These are phyloP conservation scores for Octodonta nipae DNA, from an alignment of 2,888 invertebrate species.

Conservation along the genomic window DNA sequence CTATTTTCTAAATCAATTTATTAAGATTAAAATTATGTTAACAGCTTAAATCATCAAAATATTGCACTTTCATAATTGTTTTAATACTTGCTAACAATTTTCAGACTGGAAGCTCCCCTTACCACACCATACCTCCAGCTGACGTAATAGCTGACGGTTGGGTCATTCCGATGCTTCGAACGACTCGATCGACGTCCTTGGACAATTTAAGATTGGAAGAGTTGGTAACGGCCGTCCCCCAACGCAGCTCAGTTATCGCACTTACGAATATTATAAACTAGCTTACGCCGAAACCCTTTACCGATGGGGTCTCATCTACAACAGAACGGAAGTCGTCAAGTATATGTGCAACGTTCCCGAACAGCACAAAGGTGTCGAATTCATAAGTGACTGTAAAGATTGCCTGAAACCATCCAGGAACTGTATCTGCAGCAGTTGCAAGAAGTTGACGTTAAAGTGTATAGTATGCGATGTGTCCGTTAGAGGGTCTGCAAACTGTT, in stretches of 20 bases:
- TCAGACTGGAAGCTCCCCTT: constrained; percentile 70
- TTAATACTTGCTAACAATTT: too few species aligned
- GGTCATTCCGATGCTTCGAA: constrained; percentile 52
- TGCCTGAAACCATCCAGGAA: constrained; percentile 55
- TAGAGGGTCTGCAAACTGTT: constrained; percentile 71
- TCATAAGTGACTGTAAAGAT: constrained; percentile 56
- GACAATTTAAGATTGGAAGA: constrained; percentile 50
- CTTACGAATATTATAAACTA: constrained; percentile 75
- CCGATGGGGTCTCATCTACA: constrained; percentile 34
- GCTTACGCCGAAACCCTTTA: constrained; percentile 82
- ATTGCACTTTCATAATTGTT: too few species aligned
- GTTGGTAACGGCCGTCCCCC: constrained; percentile 19
- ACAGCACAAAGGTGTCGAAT: constrained; percentile 47
- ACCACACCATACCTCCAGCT: constrained; percentile 70
- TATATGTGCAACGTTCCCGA: constrained; percentile 33
- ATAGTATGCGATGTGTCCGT: constrained; percentile 76
- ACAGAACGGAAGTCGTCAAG: constrained; percentile 49
- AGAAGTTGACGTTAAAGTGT: constrained; percentile 64
- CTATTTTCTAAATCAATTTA: too few species aligned
- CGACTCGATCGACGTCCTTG: constrained; percentile 67
- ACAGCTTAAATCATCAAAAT: too few species aligned
- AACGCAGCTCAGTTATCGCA: constrained; percentile 29
- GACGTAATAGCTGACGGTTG: constrained; percentile 69
- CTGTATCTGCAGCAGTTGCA: constrained; percentile 60
- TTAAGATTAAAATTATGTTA: too few species aligned